phyloP scores from a whole-genome alignment of 2,797 vertebrate species.

The Halcyon chelicuti region DNA sequence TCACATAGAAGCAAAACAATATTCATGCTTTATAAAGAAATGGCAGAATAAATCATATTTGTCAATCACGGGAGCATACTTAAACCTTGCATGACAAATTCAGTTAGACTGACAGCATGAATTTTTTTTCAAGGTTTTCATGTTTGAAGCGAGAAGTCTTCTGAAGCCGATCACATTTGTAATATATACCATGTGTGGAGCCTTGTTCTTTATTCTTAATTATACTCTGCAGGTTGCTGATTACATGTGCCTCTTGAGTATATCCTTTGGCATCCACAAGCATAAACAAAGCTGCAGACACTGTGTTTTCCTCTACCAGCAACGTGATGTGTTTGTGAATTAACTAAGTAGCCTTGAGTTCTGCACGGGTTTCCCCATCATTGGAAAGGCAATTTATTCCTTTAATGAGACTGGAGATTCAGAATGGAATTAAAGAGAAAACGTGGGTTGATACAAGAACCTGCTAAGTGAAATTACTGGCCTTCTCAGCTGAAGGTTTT shows the following conservation, averaged over 20 bases:
- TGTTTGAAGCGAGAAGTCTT: background rate
- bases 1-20: background rate
- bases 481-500: background rate
- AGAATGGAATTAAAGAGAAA: background rate
- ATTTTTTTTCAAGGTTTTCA: background rate
- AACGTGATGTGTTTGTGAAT: conserved; percentile 46
- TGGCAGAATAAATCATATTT: background rate
- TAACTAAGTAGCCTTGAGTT: conserved; percentile 39
- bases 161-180: background rate
- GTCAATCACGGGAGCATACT: background rate
- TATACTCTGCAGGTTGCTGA: conserved; percentile 31
- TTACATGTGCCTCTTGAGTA: conserved; percentile 25
- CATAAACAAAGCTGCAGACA: conserved; percentile 71
- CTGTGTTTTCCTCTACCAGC: conserved; percentile 34
- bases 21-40: background rate
- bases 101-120: background rate
- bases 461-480: background rate
- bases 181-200: background rate
- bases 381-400: conserved; percentile 3
- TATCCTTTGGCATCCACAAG: conserved; percentile 38
- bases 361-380: background rate
- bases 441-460: background rate
- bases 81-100: background rate
- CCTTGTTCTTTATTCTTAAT: conserved; percentile 50
- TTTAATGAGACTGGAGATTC: background rate